These are phyloP conservation scores for Polylopha cassiicola DNA, from an alignment of 2,888 invertebrate genomes.

Conservation along the genomic window DNA sequence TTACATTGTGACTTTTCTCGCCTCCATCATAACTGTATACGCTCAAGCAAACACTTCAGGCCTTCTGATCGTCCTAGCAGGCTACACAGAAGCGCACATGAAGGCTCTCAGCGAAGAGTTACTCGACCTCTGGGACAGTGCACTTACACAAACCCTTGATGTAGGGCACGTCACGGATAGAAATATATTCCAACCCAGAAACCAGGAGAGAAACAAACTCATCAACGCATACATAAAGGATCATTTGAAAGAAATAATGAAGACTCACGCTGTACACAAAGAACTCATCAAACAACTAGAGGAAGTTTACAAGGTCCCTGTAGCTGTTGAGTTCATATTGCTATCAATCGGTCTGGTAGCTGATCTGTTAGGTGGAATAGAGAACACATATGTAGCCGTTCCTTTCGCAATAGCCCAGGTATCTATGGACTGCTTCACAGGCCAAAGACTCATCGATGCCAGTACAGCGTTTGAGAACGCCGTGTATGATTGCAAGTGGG, in stretches of 20 bases:
- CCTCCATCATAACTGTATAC: conserved; percentile 4
- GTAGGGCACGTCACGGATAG: too few species aligned
- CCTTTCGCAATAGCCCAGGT: conserved; percentile 38
- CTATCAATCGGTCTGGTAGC: conserved; percentile 34
- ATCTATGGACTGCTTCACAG: conserved; percentile 48
- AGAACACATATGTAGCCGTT: conserved; percentile 42
- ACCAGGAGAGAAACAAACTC: too few species aligned
- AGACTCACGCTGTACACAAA: conserved; percentile 33
- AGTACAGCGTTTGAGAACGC: conserved; percentile 42
- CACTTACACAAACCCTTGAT: too few species aligned
- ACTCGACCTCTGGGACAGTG: too few species aligned
- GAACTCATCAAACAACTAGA: conserved; percentile 33
- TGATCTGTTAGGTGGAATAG: conserved; percentile 42
- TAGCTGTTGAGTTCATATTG: conserved; percentile 40
- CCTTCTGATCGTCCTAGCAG: conserved; percentile 8
- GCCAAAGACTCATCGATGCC: conserved; percentile 51
- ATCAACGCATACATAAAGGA: too few species aligned
- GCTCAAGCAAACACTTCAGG: conserved; percentile 6
- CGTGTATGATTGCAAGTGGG: conserved; percentile 55
- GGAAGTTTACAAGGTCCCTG: conserved; percentile 34
- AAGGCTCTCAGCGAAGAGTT: too few species aligned
- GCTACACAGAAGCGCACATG: too few species aligned
- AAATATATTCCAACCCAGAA: too few species aligned
- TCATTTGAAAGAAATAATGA: conserved; percentile 30
- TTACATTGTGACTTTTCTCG: conserved; percentile 2